Base-by-base conservation (phyloP, 2,797 vertebrate genomes). In the Acrossocheilus fasciatus region DNA sequence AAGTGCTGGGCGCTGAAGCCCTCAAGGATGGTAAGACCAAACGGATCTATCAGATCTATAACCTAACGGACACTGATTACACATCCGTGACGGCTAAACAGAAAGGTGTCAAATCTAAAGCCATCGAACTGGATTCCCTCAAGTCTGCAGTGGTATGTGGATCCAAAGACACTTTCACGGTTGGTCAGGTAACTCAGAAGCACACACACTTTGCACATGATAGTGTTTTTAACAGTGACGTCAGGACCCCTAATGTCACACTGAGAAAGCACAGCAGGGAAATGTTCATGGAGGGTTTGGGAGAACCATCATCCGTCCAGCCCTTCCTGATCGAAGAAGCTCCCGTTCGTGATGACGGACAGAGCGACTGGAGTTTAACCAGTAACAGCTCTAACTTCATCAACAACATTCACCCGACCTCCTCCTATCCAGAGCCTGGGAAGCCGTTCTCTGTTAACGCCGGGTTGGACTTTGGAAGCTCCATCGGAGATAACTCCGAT, bases 301-400 rank as follows among this genome's bases (percentile, higher is more conserved):
- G 92, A 1, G 34, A 72, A 70, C 93, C 81, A 78, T 89, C 81
- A 62, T 87, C 68, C 17, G 43, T 23, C 10, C 30, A 78, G 57
- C 83, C 78, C 20, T 88, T 90, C 69, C 88, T 92, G 69, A 68
- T 93, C 57, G 92, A 92, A 87, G 96, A 97, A 88, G 77, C 94
- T 81, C 96, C 96, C 0, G 96, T 96, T 69, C 94, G 95, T 87
- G 97, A 97, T 8, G 93, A 90, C 36, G 94, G 90, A 70, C 93
- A 84, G 18, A 86, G 88, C 1, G 91, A 95, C 76, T 95, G 96
- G 96, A 96, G 93, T 88, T 83, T 91, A 88, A 92, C 26, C 70
- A 94, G 87, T 86, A 92, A 88, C 82, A 88, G 0, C 0, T 87
- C 89, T 50, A 82, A 85, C 70, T 87, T 83, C 62, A 79, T 82